Percentiles rank a stretch among this genome's conserved stretches.
These are phyloP conservation scores for Criorhina ranunculi DNA, from an alignment of 2,888 invertebrate genomes.

Conservation along the genomic window DNA sequence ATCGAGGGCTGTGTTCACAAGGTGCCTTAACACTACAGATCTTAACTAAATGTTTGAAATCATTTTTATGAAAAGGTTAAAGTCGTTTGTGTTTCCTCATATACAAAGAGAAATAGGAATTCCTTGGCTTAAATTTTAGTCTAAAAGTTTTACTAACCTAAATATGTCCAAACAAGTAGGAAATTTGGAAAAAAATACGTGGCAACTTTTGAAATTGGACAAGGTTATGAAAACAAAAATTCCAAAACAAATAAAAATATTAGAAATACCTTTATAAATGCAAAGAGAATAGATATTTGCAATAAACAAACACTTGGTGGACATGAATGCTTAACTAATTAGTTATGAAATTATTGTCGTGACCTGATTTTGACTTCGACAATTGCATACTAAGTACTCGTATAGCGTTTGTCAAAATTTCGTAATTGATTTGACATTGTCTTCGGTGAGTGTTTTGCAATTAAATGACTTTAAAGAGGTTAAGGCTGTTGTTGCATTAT, in stretches of 20 bases:
- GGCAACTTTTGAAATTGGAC: too few relatives aligned
- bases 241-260: background rate
- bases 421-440: background rate
- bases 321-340: background rate
- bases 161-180: too few relatives aligned
- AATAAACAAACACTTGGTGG: background rate
- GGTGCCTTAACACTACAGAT: too few relatives aligned
- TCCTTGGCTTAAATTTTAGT: too few relatives aligned
- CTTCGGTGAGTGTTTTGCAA: background rate
- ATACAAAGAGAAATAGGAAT: too few relatives aligned
- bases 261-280: background rate
- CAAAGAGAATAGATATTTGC: background rate
- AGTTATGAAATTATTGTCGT: background rate
- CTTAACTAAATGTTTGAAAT: too few relatives aligned
- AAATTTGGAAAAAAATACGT: too few relatives aligned
- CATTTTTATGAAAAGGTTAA: too few relatives aligned
- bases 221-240: background rate
- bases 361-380: slow-evolving; percentile 2
- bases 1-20: too few relatives aligned
- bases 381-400: background rate
- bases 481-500: background rate
- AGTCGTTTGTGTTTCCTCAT: too few relatives aligned
- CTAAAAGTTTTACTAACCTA: too few relatives aligned
- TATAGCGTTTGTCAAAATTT: background rate
- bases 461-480: background rate